These are phyloP conservation scores for Chionis minor DNA, from an alignment of 2,113 vertebrate genomes.

Conservation along the genomic window DNA sequence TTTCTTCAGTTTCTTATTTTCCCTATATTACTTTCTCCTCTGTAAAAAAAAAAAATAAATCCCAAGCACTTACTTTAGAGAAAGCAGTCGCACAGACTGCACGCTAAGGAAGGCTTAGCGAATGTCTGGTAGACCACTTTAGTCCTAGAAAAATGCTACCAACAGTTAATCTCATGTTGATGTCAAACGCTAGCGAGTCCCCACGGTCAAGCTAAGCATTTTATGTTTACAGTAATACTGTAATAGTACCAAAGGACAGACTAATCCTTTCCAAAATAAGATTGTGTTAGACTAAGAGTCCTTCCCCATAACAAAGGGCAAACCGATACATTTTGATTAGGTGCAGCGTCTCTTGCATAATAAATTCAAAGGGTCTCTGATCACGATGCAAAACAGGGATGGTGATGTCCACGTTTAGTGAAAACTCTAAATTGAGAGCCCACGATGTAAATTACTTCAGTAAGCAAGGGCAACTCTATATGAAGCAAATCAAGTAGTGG, in stretches of 20 bases:
- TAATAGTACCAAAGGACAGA: background rate
- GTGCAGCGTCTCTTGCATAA: background rate
- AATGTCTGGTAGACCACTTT: background rate
- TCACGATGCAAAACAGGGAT: background rate
- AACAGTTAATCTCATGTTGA: constrained; percentile 19
- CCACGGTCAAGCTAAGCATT: background rate
- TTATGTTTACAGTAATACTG: constrained; percentile 16
- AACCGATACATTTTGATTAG: constrained; percentile 1
- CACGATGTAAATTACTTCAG: background rate
- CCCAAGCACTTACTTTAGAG: background rate
- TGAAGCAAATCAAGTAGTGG: constrained; percentile 1
- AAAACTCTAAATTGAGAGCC: background rate
- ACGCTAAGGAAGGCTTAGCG: background rate
- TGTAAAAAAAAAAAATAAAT: background rate
- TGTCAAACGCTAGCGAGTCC: background rate
- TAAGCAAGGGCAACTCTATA: background rate
- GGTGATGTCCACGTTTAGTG: background rate
- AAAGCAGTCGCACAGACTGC: background rate
- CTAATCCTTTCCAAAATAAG: constrained; percentile 12
- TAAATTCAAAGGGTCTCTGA: background rate
- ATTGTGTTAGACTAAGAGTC: background rate
- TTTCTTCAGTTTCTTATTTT: background rate
- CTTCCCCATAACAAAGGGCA: background rate
- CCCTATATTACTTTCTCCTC: background rate
- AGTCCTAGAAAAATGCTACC: background rate